Conservation (phyloP, 92 coral and sea anemone genomes). For the Chrysogorgia sp. region DNA sequence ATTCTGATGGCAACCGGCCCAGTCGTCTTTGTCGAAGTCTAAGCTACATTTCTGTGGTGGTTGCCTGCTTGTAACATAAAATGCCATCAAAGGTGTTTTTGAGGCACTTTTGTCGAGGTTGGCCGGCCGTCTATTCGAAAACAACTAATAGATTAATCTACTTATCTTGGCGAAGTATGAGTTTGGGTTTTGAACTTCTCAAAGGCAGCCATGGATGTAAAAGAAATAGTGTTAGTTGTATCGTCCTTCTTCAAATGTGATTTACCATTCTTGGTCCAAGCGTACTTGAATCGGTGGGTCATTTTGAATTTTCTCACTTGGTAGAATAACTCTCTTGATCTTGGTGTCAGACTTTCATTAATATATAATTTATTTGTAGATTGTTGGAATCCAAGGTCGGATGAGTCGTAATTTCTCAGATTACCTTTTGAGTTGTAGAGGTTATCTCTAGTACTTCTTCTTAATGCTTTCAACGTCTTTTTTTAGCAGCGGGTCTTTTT, state of each 20-base stretch:
- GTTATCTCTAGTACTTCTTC: slow-evolving; percentile 9
- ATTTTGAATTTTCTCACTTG: slow-evolving; percentile 5
- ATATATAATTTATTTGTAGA: neutral
- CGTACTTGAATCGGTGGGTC: neutral
- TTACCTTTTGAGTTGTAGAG: slow-evolving; percentile 8
- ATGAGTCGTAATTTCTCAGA: neutral
- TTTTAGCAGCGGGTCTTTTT: too few relatives aligned
- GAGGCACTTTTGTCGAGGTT: too few relatives aligned
- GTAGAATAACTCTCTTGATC: slow-evolving; percentile 5
- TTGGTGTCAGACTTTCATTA: slow-evolving; percentile 22
- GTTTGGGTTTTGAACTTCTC: neutral
- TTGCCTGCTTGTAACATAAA: too few relatives aligned
- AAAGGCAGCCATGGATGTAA: neutral
- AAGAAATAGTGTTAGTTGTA: neutral
- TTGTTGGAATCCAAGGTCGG: neutral
- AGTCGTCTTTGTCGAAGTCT: too few relatives aligned
- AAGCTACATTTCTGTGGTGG: too few relatives aligned
- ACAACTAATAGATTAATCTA: too few relatives aligned
- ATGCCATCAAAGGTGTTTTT: too few relatives aligned
- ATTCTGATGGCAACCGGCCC: too few relatives aligned
- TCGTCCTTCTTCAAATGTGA: neutral
- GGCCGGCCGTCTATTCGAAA: too few relatives aligned
- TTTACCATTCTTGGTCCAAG: slow-evolving; percentile 26
- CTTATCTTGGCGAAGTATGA: too few relatives aligned
- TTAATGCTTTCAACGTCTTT: too few relatives aligned